Evolutionary conservation across 2,888 invertebrate species (phyloP).

Genomic region (Psococerastis gibbosa): DNA sequence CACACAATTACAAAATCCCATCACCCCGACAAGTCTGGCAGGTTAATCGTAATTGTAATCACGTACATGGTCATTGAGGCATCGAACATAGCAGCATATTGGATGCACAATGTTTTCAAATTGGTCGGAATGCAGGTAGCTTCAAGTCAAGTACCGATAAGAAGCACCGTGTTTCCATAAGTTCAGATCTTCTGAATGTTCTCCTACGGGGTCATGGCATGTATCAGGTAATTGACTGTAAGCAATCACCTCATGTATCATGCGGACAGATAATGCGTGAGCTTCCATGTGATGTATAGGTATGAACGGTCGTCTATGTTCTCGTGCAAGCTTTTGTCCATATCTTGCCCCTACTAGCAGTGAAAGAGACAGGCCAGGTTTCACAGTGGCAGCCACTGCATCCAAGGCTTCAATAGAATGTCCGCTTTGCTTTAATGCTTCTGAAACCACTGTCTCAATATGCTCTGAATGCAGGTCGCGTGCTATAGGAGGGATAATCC

Average conservation of each 20-base stretch:
- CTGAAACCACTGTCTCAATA: constrained; percentile 51
- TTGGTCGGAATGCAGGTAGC: too few relatives aligned
- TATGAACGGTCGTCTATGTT: constrained; percentile 59
- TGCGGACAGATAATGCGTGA: constrained; percentile 77
- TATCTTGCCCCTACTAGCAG: constrained; percentile 63
- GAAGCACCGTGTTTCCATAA: too few relatives aligned
- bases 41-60: background rate
- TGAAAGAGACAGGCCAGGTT: constrained; percentile 68
- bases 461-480: constrained; percentile 58
- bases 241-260: constrained; percentile 38
- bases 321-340: constrained; percentile 52
- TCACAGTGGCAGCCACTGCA: constrained; percentile 80
- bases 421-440: constrained; percentile 41
- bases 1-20: too few relatives aligned
- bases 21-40: too few relatives aligned
- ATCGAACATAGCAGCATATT: too few relatives aligned
- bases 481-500: constrained; percentile 78
- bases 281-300: constrained; percentile 99
- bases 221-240: too few relatives aligned
- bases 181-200: background rate
- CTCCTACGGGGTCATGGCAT: background rate
- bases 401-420: constrained; percentile 45
- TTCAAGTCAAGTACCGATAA: too few relatives aligned
- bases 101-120: too few relatives aligned
- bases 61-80: too few relatives aligned